Evolutionary conservation across 2,888 invertebrate genomes (phyloP).

Genomic region (Ormyrus nitidulus): DNA sequence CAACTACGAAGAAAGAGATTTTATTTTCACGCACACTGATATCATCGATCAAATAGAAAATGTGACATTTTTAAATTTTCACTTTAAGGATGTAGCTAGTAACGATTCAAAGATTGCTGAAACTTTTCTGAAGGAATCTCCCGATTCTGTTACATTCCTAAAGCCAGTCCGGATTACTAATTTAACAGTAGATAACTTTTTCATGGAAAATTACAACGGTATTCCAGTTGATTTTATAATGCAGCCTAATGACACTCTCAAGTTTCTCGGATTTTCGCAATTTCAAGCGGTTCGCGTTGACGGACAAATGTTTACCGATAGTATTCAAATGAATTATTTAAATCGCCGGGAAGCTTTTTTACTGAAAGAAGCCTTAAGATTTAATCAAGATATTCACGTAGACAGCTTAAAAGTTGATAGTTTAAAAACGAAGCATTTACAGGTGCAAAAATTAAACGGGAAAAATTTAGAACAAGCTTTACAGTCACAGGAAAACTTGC

Average conservation of each 20-base stretch:
- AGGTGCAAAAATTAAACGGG: constrained; percentile 29
- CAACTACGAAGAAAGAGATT: constrained; percentile 61
- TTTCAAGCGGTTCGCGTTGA: constrained; percentile 57
- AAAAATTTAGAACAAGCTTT: constrained; percentile 26
- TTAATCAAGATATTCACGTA: constrained; percentile 46
- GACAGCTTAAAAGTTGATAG: constrained; percentile 38
- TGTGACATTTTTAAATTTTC: constrained; percentile 60
- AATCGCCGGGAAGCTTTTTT: constrained; percentile 41
- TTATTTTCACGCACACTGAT: constrained; percentile 62
- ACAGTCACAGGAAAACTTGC: background rate
- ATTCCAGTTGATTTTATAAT: constrained; percentile 61
- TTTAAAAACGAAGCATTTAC: constrained; percentile 55
- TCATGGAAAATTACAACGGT: constrained; percentile 63
- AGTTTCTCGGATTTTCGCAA: constrained; percentile 41
- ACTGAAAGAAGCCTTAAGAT: constrained; percentile 44
- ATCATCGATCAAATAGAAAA: constrained; percentile 46
- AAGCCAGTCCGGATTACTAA: constrained; percentile 42
- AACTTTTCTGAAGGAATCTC: constrained; percentile 53
- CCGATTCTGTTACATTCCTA: constrained; percentile 55
- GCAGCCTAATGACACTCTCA: constrained; percentile 33
- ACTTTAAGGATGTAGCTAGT: constrained; percentile 56
- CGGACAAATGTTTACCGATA: constrained; percentile 55
- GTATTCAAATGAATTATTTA: constrained; percentile 58
- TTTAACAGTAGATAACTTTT: constrained; percentile 59
- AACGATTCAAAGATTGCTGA: constrained; percentile 18